Evolutionary conservation across 2,888 invertebrate species (phyloP), one percentile per base, ranked within the genome.

Genomic region (Phaedon cochleariae): DNA sequence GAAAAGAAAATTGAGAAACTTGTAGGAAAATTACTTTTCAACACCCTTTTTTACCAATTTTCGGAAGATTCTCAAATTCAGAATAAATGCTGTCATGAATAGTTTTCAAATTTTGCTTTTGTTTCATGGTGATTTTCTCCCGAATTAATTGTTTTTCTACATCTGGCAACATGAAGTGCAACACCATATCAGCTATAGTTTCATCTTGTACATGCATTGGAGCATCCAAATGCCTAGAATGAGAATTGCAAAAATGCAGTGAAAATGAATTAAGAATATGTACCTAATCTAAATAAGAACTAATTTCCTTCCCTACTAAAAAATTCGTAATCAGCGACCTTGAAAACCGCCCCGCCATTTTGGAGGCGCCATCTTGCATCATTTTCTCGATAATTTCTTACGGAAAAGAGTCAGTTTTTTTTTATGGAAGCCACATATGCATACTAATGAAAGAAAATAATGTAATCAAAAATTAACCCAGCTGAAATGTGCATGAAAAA

Each of bases 151-250:
- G 72, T 48, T 85, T 85, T 71, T 86, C 84, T 0, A 87, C 85
- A 70, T 87, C 86, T 0, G 88, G 88, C 31, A 89, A 75, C 0
- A 89, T 79, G 78, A 88, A 88, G 73, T 88, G 86, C 57, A 88
- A 87, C 0, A 89, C 86, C 72, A 89, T 70, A 70, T 88, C 86
- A 0, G 88, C 87, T 0, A 88, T 85, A 51, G 86, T 59, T 77
- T 88, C 88, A 75, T 88, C 86, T 75, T 87, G 84, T 59, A 86
- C 86, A 0, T n/a, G n/a, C n/a, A 41, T 12, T 41, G 41, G 1
- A 15, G 41, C 15, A 41, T 72, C 62, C 3, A 68, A 41, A 2
- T 61, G 17, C 26, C 34, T 6, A 2, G 46, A 31, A 10, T 48
- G 45, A 29, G 10, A 15, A 76, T 62, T 49, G 57, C 46, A 10